phyloP scores from a whole-genome alignment of 2,113 vertebrate genomes.

The Poeciliopsis retropinna region DNA sequence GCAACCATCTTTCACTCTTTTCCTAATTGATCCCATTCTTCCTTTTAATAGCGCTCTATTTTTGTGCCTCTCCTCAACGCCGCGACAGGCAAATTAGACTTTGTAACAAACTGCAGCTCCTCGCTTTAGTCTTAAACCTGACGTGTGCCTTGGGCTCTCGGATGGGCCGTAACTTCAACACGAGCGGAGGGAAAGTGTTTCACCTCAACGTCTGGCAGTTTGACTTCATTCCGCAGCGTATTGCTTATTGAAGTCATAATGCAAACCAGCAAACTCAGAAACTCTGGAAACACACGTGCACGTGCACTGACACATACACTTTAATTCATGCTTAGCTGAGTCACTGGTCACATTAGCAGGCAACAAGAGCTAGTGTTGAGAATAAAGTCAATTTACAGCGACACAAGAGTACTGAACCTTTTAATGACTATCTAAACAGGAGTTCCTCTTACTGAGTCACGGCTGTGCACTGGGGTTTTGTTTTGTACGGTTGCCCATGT shows the following conservation, averaged over 20 bases:
- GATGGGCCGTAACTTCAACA: slow-evolving; percentile 45
- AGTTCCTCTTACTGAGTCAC: slow-evolving; percentile 39
- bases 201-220: slow-evolving; percentile 46
- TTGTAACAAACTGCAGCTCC: slow-evolving; percentile 35
- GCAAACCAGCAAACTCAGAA: slow-evolving; percentile 53
- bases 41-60: slow-evolving; percentile 59
- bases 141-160: background rate
- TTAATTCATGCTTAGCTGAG: slow-evolving; percentile 57
- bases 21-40: slow-evolving; percentile 59
- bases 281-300: background rate
- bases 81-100: slow-evolving; percentile 61
- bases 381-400: slow-evolving; percentile 63
- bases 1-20: slow-evolving; percentile 26
- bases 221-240: slow-evolving; percentile 63
- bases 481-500: slow-evolving; percentile 42
- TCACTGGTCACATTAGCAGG: slow-evolving; percentile 51
- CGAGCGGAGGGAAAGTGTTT: slow-evolving; percentile 47
- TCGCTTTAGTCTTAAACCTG: slow-evolving; percentile 31
- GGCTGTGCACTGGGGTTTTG: slow-evolving; percentile 32
- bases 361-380: slow-evolving; percentile 44
- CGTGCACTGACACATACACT: background rate
- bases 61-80: slow-evolving; percentile 36
- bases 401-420: slow-evolving; percentile 45
- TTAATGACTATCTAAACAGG: slow-evolving; percentile 64
- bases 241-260: slow-evolving; percentile 70